Percentiles rank a stretch among this genome's conserved stretches.
Conservation (phyloP, 2,888 invertebrate genomes). For the Balanococcus diminutus region DNA sequence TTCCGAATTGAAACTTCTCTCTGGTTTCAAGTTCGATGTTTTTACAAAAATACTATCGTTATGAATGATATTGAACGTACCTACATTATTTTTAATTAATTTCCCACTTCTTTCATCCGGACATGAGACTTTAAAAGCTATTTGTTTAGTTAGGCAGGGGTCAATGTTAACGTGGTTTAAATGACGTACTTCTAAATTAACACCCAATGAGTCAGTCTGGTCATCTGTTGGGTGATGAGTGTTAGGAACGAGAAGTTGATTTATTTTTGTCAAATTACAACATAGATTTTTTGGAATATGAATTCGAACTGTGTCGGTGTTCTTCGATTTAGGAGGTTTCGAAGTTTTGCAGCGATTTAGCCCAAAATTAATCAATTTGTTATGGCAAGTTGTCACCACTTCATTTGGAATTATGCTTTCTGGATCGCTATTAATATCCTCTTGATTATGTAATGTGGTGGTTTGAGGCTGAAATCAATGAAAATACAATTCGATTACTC, state of each 20-base stretch:
- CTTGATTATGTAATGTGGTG: neutral
- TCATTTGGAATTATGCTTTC: neutral
- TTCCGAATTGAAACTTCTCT: neutral
- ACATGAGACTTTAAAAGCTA: neutral
- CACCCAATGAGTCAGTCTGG: neutral
- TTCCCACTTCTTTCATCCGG: neutral
- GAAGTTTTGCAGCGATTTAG: neutral
- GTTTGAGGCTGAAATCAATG: neutral
- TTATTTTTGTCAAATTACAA: slow-evolving; percentile 1
- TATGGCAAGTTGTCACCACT: neutral
- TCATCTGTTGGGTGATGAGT: neutral
- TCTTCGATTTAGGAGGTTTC: neutral
- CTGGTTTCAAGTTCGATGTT: neutral
- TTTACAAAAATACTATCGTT: neutral
- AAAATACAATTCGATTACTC: neutral
- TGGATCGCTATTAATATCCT: neutral
- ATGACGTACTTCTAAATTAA: neutral
- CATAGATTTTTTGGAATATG: neutral
- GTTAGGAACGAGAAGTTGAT: neutral
- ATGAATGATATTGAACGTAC: neutral
- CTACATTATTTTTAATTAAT: neutral
- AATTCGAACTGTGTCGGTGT: neutral
- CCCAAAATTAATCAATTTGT: neutral
- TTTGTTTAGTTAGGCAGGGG: neutral
- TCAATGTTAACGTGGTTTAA: neutral